Evolutionary conservation across 1,140 invertebrate genomes (phyloP).

Genomic region (Sinella curviseta): DNA sequence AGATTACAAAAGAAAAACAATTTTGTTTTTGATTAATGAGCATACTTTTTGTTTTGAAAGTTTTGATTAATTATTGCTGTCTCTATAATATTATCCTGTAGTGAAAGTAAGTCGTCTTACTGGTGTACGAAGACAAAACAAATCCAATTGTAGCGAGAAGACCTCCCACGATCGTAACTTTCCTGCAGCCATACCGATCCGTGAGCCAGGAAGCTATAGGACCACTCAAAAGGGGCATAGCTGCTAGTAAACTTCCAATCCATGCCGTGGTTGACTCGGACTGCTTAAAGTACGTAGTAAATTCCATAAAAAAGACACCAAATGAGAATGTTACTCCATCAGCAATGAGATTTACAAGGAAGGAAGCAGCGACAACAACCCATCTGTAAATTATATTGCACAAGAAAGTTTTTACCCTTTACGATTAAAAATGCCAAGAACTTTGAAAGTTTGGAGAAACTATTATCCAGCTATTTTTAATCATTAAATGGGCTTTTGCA

Average conservation of each 20-base stretch:
- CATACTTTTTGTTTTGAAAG: not conserved
- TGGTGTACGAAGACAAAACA: conserved; percentile 71
- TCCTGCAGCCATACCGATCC: conserved; percentile 80
- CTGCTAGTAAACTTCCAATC: conserved; percentile 86
- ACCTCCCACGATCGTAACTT: conserved; percentile 76
- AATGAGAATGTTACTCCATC: conserved; percentile 93
- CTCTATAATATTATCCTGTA: not conserved
- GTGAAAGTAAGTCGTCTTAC: conserved; percentile 35
- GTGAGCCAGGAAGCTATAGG: conserved; percentile 85
- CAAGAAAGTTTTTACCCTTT: not conserved
- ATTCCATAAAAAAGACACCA: conserved; percentile 82
- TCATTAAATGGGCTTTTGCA: too few relatives aligned
- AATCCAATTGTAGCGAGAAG: conserved; percentile 77
- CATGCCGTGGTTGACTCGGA: conserved; percentile 84
- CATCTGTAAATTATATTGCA: conserved; percentile 72
- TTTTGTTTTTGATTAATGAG: not conserved
- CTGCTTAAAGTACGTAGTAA: conserved; percentile 79
- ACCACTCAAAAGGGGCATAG: conserved; percentile 83
- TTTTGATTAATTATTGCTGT: not conserved
- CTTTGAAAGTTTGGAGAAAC: not conserved
- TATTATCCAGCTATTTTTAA: too few relatives aligned
- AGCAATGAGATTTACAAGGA: conserved; percentile 88
- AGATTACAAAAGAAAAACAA: conserved; percentile 4
- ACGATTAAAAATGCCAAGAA: not conserved
- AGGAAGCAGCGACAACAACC: conserved; percentile 77